Evolutionary conservation across 2,113 vertebrate genomes (phyloP), one percentile per base, ranked within the genome.

Genomic region (Elanus axillaris): DNA sequence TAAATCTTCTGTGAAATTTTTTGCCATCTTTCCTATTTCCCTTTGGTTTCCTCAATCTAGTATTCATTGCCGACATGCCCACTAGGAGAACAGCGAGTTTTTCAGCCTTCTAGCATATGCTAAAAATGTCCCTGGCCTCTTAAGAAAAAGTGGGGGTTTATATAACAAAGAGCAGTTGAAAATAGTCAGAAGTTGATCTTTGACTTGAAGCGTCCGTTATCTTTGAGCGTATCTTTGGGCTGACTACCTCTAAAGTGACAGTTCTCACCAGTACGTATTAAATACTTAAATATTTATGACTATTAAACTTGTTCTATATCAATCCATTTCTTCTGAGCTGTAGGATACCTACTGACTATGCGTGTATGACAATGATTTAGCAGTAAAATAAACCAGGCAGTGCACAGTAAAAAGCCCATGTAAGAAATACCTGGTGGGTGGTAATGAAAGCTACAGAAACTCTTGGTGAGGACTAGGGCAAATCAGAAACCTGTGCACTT

Each of bases 1-100:
- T 90, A 96, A 97, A 97, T 95, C 83, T 93, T 96, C 90, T 96
- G 93, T 95, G 82, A 94, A 94, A 80, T 96, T 96, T 96, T 96
- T 91, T 91, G 66, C 93, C 78, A 63, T 95, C 83, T 94, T 95
- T 66, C n/a, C 38, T 82, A 75, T 85, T 93, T 96, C 80, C 93
- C 74, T 88, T 95, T 90, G 93, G 85, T 93, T 93, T 93, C 45
- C 74, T 95, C 94, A 62, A 91, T 96, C 91, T 94, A 93, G 53
- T 97, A 93, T 96, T 96, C 94, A 96, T 97, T 91, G 89, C 53
- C 0, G 32, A 96, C 94, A 96, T 89, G 77, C 62, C 92, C 92
- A 72, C 85, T 45, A 96, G 96, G 81, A 96, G 58, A 85, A 75
- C 8, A 66, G 38, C 87, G 48, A 76, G 26, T 31, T 93, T 68